phyloP scores from a whole-genome alignment of 2,888 invertebrate species.

The Hofmannophila pseudospretella region DNA sequence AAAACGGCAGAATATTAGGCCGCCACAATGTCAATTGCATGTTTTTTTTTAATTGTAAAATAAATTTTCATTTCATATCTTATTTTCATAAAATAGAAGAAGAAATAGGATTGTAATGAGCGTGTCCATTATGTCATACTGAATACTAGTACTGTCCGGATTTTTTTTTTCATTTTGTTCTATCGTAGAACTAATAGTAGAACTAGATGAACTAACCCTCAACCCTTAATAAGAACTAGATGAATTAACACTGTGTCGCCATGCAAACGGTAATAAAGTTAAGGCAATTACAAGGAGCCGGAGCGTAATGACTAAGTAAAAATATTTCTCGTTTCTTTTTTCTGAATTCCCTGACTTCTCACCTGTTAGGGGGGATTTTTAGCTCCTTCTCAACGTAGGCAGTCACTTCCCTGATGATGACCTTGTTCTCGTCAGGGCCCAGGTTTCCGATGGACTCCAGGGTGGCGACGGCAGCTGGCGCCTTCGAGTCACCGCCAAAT shows the following conservation, averaged over 20 bases:
- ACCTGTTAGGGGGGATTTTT: slow-evolving; percentile 42
- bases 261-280: no score
- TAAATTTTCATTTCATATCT: no score
- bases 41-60: no score
- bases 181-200: no score
- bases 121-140: no score
- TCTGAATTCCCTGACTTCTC: no score
- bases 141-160: neutral
- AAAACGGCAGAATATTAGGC: no score
- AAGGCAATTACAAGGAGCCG: neutral
- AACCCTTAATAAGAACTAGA: neutral
- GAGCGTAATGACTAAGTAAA: neutral
- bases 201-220: neutral
- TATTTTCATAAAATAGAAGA: no score
- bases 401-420: slow-evolving; percentile 40
- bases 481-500: slow-evolving; percentile 22
- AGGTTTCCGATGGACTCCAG: slow-evolving; percentile 46
- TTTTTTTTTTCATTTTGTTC: neutral
- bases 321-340: neutral
- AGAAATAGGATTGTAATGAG: no score
- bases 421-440: slow-evolving; percentile 31
- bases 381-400: slow-evolving; percentile 43
- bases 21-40: no score
- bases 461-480: slow-evolving; percentile 32
- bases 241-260: neutral